These are phyloP conservation scores for Galemys pyrenaicus DNA, from an alignment of 2,113 vertebrate genomes.

Conservation along the genomic window DNA sequence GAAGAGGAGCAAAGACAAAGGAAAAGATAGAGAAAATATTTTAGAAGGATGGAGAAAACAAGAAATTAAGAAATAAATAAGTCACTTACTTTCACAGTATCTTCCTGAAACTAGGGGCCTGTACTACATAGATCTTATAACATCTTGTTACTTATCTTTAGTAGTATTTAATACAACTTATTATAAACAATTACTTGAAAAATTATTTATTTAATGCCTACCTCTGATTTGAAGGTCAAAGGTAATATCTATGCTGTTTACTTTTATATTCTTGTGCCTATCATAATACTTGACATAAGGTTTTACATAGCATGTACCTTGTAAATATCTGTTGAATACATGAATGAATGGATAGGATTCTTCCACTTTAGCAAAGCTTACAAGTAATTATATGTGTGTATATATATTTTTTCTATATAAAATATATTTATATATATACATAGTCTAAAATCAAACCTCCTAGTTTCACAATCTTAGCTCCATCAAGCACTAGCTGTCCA, in stretches of 20 bases:
- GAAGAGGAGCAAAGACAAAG: constrained; percentile 20
- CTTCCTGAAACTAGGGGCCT: not conserved
- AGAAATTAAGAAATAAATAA: constrained; percentile 23
- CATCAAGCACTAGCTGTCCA: not conserved
- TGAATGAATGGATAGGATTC: not conserved
- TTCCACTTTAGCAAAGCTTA: not conserved
- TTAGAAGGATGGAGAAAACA: not conserved
- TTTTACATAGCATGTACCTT: not conserved
- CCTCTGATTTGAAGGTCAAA: not conserved
- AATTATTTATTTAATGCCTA: not conserved
- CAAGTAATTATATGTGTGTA: no score
- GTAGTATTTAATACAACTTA: constrained; percentile 14
- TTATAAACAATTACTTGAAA: not conserved
- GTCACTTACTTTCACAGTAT: constrained; percentile 26
- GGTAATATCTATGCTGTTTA: not conserved
- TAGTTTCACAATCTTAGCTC: not conserved
- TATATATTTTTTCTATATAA: no score
- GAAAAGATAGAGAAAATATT: constrained; percentile 7
- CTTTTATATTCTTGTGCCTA: not conserved
- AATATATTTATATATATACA: not conserved
- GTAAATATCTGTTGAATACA: not conserved
- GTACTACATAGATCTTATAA: not conserved
- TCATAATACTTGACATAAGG: not conserved
- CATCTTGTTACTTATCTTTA: not conserved
- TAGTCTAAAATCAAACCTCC: not conserved